Base-by-base conservation (phyloP, 1,140 invertebrate genomes). In the Drosophila fuyamai region DNA sequence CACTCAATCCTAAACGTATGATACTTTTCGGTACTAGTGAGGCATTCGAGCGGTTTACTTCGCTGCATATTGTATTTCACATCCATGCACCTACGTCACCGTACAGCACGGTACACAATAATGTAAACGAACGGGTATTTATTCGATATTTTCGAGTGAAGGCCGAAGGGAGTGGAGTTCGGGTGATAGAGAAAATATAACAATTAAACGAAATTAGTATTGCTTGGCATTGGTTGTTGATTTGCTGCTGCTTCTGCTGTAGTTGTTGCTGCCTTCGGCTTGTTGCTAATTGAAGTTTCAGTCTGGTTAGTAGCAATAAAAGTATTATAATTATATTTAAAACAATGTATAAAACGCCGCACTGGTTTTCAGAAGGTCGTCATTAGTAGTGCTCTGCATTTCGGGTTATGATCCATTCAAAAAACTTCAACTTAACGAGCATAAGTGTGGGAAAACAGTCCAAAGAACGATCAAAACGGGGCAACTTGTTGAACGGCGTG, bases 21-120 rank as follows among this genome's bases (percentile, higher is more conserved):
- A 47, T 81, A 71, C 76, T 88, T 91, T 62, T 70, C 63, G 60
- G 67, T 79, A 63, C 62, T 91, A 35, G 82, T 79, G 56, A 92
- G 80, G 74, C 92, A 91, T 81, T 91, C 88, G 48, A 92, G 71
- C 65, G 90, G 90, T 53, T 57, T 63, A 46, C 5, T 53, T 32
- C 91, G 90, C 54, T 89, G 73, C 61, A 92, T 73, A 58, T 92
- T 90, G 79, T 92, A 92, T 76, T 81, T 90, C 57, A 89, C 82
- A 54, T 75, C 48, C 65, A 91, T 61, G 80, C 91, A 92, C 76
- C 91, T 92, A 53, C 36, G 51, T 35, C 27, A 32, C 27, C 47
- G 47, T 50, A 32, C 46, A 48, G 46, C 46, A 48, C 46, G 23
- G 46, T 48, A 4, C 23, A 48, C 58, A 36, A 58, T 65, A 51